phyloP scores from a whole-genome alignment of 2,113 vertebrate genomes.

The Myrmecobius fasciatus region DNA sequence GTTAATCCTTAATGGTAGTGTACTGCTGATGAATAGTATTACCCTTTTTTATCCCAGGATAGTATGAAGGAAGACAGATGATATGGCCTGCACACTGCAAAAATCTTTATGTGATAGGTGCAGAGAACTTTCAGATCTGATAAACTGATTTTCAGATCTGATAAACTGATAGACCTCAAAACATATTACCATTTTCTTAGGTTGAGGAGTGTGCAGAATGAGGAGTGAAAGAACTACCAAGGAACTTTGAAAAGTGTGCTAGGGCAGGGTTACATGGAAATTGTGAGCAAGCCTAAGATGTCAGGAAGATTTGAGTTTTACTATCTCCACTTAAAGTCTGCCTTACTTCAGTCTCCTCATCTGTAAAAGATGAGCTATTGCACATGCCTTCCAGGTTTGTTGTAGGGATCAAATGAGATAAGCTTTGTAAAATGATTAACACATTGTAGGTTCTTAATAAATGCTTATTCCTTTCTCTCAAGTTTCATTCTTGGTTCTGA shows the following conservation, averaged over 20 bases:
- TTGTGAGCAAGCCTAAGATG: conserved; percentile 21
- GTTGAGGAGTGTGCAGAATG: conserved; percentile 13
- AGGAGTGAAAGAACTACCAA: conserved; percentile 15
- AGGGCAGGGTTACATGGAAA: conserved; percentile 16
- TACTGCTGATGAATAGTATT: not conserved
- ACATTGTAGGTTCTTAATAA: not conserved
- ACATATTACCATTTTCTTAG: conserved; percentile 26
- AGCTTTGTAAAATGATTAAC: not conserved
- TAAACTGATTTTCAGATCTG: conserved; percentile 34
- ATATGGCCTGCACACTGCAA: not conserved
- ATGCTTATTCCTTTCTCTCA: not conserved
- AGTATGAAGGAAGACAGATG: not conserved
- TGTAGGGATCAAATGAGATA: not conserved
- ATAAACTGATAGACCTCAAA: conserved; percentile 18
- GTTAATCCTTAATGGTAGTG: not conserved
- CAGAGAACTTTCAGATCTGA: conserved; percentile 15
- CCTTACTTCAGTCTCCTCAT: not conserved
- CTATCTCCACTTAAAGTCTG: not conserved
- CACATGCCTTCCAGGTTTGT: not conserved
- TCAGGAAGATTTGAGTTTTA: not conserved
- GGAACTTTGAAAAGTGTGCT: not conserved
- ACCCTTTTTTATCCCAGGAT: not conserved
- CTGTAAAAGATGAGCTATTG: not conserved
- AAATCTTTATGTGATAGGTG: not conserved
- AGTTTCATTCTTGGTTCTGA: conserved; percentile 36